phyloP scores from a whole-genome alignment of 2,888 invertebrate species.

The Pollenia amentaria region DNA sequence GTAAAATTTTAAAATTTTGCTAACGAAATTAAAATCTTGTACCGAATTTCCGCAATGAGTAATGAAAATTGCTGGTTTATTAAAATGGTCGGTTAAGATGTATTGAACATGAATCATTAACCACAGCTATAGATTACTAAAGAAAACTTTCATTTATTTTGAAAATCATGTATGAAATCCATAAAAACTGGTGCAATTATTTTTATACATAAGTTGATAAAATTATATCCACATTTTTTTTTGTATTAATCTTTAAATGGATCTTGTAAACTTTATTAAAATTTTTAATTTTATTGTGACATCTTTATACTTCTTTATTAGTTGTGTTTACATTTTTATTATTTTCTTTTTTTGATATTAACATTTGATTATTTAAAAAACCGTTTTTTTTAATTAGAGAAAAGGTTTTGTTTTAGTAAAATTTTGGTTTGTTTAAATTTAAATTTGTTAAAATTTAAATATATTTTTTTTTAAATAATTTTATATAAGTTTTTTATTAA shows the following conservation, averaged over 20 bases:
- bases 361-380: background rate
- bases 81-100: constrained; percentile 26
- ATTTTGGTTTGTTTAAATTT: background rate
- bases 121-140: constrained; percentile 14
- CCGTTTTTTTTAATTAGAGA: background rate
- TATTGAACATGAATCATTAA: constrained; percentile 42
- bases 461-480: background rate
- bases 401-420: no score
- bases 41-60: constrained; percentile 7
- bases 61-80: constrained; percentile 1
- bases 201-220: background rate
- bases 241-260: no score
- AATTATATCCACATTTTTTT: background rate
- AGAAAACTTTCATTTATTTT: constrained; percentile 45
- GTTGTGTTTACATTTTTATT: background rate
- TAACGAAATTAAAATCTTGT: background rate
- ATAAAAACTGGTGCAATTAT: no score
- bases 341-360: background rate
- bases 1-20: background rate
- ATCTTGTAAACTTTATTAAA: no score
- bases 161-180: background rate
- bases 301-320: background rate
- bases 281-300: no score
- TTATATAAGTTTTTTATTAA: background rate
- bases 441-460: constrained; percentile 21